phyloP scores from a whole-genome alignment of 37 sponge, comb jelly and placozoan species.

The Chondrosia reniformis region DNA sequence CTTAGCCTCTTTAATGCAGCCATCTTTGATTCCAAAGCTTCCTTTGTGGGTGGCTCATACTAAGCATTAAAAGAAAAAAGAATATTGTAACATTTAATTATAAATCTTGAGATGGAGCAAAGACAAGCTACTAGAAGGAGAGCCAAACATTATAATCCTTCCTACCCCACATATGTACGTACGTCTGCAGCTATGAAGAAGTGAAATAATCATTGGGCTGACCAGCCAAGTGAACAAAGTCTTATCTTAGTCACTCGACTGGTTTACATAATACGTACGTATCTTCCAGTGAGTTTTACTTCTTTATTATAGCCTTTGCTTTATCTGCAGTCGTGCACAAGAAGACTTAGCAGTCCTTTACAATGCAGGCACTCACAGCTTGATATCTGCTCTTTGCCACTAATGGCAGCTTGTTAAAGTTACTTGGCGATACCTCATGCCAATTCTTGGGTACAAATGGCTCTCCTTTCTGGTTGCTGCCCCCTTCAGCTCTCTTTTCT shows the following conservation, averaged over 20 bases:
- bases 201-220: not conserved
- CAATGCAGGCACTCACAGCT: slow-evolving; percentile 40
- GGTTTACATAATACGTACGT: not conserved
- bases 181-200: not conserved
- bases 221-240: too few relatives aligned
- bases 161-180: too few relatives aligned
- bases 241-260: not conserved
- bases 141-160: too few relatives aligned
- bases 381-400: slow-evolving; percentile 57
- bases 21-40: slow-evolving; percentile 29
- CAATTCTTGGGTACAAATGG: slow-evolving; percentile 49
- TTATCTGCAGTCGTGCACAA: not conserved
- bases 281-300: not conserved
- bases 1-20: slow-evolving; percentile 45
- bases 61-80: too few relatives aligned
- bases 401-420: slow-evolving; percentile 29
- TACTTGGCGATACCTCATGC: slow-evolving; percentile 33
- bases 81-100: too few relatives aligned
- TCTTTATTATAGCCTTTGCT: not conserved
- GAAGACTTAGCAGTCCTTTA: not conserved
- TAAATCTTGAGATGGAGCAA: too few relatives aligned
- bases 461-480: not conserved
- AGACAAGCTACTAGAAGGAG: not conserved
- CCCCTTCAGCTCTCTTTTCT: too few relatives aligned
- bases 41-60: slow-evolving; percentile 68